phyloP scores from a whole-genome alignment of 2,797 vertebrate species.

The Acridotheres tristis region DNA sequence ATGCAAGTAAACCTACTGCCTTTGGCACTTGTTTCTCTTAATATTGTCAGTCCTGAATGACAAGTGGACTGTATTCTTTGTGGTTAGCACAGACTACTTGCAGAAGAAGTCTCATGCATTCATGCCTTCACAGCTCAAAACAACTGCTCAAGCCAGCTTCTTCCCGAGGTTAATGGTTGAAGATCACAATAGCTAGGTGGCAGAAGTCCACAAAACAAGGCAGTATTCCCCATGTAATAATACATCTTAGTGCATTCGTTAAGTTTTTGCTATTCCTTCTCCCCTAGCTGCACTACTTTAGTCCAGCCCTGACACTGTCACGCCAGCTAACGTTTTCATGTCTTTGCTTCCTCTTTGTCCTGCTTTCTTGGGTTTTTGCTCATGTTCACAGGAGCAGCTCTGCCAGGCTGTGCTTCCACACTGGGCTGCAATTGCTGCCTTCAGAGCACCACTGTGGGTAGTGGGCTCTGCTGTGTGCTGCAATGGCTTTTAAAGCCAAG shows the following conservation, averaged over 20 bases:
- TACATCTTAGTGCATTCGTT: background rate
- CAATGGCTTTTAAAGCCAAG: background rate
- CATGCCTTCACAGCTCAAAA: background rate
- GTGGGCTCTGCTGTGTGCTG: background rate
- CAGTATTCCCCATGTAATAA: background rate
- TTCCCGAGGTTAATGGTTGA: background rate
- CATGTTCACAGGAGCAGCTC: background rate
- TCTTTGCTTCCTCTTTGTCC: background rate
- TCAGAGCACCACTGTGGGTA: rapidly evolving
- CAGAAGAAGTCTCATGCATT: background rate
- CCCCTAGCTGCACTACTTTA: background rate
- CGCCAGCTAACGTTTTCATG: background rate
- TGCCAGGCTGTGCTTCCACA: background rate
- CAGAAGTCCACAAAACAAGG: background rate
- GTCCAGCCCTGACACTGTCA: background rate
- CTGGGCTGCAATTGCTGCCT: rapidly evolving
- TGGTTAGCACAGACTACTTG: background rate
- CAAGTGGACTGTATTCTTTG: background rate
- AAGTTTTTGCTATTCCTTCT: background rate
- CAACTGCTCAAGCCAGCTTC: background rate
- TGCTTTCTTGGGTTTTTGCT: background rate
- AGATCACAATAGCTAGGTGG: background rate
- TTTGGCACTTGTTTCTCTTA: background rate
- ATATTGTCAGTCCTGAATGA: background rate
- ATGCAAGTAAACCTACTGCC: background rate